A percentile compares a stretch with the other conserved stretches of the same genome.
Evolutionary conservation across 2,797 vertebrate species (phyloP).

Genomic region (Gymnodraco acuticeps): DNA sequence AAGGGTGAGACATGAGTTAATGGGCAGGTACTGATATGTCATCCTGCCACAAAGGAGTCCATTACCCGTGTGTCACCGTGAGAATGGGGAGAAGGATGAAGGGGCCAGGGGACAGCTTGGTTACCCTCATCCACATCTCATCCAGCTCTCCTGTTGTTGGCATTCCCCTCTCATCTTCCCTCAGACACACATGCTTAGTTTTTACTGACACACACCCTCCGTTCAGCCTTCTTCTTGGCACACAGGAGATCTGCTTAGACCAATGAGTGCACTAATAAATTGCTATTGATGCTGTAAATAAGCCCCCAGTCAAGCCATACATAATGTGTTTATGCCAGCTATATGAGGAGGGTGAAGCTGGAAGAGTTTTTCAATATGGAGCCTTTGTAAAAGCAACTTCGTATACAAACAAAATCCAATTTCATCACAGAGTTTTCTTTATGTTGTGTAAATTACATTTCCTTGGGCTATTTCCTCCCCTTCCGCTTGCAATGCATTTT

Average conservation of each 20-base stretch:
- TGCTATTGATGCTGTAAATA: conserved; percentile 62
- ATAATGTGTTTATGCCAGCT: conserved; percentile 54
- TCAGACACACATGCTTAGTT: conserved; percentile 52
- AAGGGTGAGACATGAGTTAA: conserved; percentile 69
- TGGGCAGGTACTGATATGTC: conserved; percentile 77
- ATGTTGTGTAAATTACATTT: conserved; percentile 70
- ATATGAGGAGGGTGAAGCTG: conserved; percentile 44
- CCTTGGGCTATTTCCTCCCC: conserved; percentile 34
- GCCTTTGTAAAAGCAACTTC: conserved; percentile 60
- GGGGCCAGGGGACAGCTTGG: conserved; percentile 56
- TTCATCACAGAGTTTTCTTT: conserved; percentile 68
- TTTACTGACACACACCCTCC: conserved; percentile 40
- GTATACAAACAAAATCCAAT: conserved; percentile 76
- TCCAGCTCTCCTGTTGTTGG: conserved; percentile 49
- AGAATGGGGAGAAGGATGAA: conserved; percentile 68
- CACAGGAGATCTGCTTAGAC: conserved; percentile 60
- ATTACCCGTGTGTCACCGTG: conserved; percentile 74
- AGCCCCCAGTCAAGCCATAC: conserved; percentile 45
- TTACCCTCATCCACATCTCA: conserved; percentile 48
- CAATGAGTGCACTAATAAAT: conserved; percentile 75
- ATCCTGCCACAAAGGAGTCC: conserved; percentile 74
- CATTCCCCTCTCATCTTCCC: conserved; percentile 60
- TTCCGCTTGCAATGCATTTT: conserved; percentile 31
- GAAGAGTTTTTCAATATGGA: conserved; percentile 45
- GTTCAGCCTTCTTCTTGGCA: conserved; percentile 45